A percentile compares a stretch with the other conserved stretches of the same genome.
Evolutionary conservation across 1,140 invertebrate genomes (phyloP).

Genomic region (Cotesia chilonis): DNA sequence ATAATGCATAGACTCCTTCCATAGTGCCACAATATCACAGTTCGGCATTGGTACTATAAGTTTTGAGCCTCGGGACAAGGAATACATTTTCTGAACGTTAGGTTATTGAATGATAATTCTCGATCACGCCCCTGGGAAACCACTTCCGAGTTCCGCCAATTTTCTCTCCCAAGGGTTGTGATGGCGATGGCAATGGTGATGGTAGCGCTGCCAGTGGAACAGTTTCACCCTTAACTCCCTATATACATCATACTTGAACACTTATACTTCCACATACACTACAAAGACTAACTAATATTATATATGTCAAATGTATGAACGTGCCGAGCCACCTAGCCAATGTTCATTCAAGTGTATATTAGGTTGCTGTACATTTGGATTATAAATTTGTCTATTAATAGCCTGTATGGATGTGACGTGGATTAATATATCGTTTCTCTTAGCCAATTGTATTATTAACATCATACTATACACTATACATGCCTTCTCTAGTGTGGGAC

Average conservation of each 20-base stretch:
- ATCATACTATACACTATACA: background rate
- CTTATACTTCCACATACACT: background rate
- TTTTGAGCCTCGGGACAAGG: constrained; percentile 10
- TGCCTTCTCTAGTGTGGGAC: too few species aligned
- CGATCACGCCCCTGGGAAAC: constrained; percentile 35
- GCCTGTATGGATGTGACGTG: constrained; percentile 2
- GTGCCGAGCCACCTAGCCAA: background rate
- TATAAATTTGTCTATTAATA: constrained; percentile 22
- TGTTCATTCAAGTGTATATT: constrained; percentile 20
- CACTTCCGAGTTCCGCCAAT: constrained; percentile 25
- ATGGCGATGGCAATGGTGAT: too few species aligned
- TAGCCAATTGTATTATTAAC: background rate
- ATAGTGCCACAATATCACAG: background rate
- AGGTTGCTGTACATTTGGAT: background rate
- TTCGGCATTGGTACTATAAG: background rate
- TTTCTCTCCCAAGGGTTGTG: constrained; percentile 1
- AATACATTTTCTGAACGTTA: constrained; percentile 4
- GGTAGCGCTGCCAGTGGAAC: too few species aligned
- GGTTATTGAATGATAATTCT: constrained; percentile 40
- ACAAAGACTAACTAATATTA: too few species aligned
- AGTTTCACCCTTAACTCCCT: background rate
- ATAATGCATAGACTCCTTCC: background rate
- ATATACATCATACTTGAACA: background rate
- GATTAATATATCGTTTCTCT: constrained; percentile 4
- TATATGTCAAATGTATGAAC: constrained; percentile 12